Percentiles rank a stretch among this genome's conserved stretches.
Conservation (phyloP, 2,888 invertebrate genomes). For the Ariolimax columbianus region DNA sequence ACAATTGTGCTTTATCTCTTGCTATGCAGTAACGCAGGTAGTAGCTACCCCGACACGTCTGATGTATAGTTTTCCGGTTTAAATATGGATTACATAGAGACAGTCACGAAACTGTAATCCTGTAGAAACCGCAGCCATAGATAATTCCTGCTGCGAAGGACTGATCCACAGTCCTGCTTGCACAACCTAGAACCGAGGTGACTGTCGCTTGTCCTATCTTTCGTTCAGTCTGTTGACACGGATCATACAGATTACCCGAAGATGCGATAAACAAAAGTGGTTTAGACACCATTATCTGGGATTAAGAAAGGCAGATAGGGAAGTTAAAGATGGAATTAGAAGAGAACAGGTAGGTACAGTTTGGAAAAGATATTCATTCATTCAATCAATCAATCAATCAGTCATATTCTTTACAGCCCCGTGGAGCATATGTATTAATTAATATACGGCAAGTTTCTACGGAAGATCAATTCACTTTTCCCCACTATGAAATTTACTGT, state of each 20-base stretch:
- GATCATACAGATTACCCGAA: constrained; percentile 16
- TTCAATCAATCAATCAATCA: too few relatives aligned
- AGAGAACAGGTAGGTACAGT: not conserved
- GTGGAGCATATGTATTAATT: too few relatives aligned
- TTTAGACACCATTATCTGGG: not conserved
- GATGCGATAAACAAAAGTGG: constrained; percentile 3
- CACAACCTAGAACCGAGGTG: not conserved
- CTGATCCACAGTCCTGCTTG: not conserved
- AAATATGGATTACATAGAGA: not conserved
- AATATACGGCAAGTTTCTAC: too few relatives aligned
- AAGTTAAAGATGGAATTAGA: not conserved
- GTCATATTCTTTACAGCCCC: too few relatives aligned
- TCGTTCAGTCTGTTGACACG: not conserved
- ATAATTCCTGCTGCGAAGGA: not conserved
- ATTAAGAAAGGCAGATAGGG: not conserved
- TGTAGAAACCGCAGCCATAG: not conserved
- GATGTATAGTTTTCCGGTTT: not conserved
- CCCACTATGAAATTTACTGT: too few relatives aligned
- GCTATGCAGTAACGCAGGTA: too few relatives aligned
- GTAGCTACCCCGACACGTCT: too few relatives aligned
- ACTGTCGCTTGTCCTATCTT: not conserved
- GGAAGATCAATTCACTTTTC: too few relatives aligned
- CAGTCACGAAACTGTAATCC: not conserved
- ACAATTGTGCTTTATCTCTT: too few relatives aligned
- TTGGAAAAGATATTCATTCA: too few relatives aligned